Evolutionary conservation across 2,888 invertebrate species (phyloP).

Genomic region (Ecliptopera silaceata): DNA sequence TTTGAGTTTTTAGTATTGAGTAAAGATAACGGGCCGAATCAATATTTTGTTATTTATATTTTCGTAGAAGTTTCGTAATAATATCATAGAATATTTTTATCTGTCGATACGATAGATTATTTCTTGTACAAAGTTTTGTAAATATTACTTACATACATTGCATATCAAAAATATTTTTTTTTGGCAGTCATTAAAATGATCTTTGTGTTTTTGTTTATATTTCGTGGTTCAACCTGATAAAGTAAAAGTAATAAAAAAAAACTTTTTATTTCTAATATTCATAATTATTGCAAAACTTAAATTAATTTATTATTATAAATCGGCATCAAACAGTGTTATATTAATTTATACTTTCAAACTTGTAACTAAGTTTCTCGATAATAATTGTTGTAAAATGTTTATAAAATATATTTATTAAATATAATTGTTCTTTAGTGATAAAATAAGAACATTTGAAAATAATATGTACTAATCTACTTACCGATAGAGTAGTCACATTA

Average conservation of each 20-base stretch:
- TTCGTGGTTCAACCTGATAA: neutral
- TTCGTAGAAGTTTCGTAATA: conserved; percentile 10
- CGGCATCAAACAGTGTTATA: conserved; percentile 32
- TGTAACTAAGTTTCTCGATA: conserved; percentile 65
- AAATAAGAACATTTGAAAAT: conserved; percentile 60
- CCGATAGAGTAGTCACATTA: conserved; percentile 48
- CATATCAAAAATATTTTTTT: conserved; percentile 64
- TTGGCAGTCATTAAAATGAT: conserved; percentile 34
- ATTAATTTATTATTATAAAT: conserved; percentile 8
- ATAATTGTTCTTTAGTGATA: conserved; percentile 61
- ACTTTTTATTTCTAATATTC: neutral
- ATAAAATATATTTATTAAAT: conserved; percentile 70
- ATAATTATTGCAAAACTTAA: neutral
- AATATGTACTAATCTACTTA: conserved; percentile 40
- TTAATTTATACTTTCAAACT: conserved; percentile 48
- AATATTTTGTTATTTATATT: neutral
- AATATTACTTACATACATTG: conserved; percentile 66
- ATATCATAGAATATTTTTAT: conserved; percentile 14
- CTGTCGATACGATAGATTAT: conserved; percentile 29
- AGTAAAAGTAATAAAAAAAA: too few relatives aligned
- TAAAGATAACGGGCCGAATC: neutral
- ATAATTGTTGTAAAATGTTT: conserved; percentile 74
- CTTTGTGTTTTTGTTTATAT: conserved; percentile 13
- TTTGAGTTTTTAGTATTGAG: too few relatives aligned
- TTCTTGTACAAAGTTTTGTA: conserved; percentile 63